Evolutionary conservation across 2,113 vertebrate genomes (phyloP).

Genomic region (Haemorhous mexicanus): DNA sequence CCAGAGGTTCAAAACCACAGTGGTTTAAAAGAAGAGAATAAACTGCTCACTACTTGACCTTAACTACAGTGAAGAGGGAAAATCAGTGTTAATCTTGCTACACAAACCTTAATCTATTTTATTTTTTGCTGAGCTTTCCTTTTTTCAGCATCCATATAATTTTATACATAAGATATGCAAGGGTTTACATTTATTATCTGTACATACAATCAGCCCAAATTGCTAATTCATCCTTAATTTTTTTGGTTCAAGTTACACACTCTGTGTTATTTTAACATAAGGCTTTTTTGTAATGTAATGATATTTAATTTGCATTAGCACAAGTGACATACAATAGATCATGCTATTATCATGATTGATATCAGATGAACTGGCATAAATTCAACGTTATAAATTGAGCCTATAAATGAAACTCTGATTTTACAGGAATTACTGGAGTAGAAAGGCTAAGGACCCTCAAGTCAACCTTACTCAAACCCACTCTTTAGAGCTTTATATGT

Average conservation of each 20-base stretch:
- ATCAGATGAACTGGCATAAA: conserved; percentile 84
- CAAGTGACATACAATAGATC: conserved; percentile 83
- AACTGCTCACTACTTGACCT: conserved; percentile 16
- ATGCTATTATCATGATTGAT: conserved; percentile 85
- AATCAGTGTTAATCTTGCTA: conserved; percentile 8
- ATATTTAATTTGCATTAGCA: conserved; percentile 80
- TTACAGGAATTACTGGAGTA: conserved; percentile 80
- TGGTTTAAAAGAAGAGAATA: not conserved
- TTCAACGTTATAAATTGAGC: conserved; percentile 84
- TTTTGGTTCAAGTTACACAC: conserved; percentile 54
- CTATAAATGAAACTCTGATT: conserved; percentile 84
- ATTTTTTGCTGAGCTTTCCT: conserved; percentile 19
- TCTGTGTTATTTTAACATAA: conserved; percentile 77
- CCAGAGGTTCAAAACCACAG: not conserved
- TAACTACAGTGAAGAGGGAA: not conserved
- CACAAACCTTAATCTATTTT: conserved; percentile 17
- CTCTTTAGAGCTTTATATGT: conserved; percentile 79
- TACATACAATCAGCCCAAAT: not conserved
- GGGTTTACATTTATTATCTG: conserved; percentile 4
- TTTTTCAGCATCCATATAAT: not conserved
- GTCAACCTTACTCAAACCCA: conserved; percentile 79
- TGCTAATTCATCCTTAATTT: conserved; percentile 44
- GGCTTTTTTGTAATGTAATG: conserved; percentile 76
- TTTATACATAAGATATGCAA: not conserved
- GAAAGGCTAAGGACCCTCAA: conserved; percentile 80